Evolutionary conservation across 2,113 vertebrate genomes (phyloP).

Genomic region (Trichomycterus rosablanca): DNA sequence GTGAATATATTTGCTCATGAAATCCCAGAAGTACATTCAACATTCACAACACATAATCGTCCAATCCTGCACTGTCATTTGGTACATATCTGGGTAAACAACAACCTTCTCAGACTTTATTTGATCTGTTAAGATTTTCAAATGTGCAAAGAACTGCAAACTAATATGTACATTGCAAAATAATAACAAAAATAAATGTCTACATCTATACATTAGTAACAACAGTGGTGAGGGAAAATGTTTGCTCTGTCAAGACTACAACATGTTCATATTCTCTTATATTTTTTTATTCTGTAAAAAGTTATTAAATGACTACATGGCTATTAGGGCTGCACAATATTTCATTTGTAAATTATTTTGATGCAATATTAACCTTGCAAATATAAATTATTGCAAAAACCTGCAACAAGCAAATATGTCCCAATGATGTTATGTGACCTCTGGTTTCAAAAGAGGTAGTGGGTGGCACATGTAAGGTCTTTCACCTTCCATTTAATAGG

Average conservation of each 20-base stretch:
- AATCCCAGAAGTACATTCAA: conserved; percentile 63
- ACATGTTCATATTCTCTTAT: conserved; percentile 15
- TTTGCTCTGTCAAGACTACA: conserved; percentile 81
- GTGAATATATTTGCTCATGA: conserved; percentile 20
- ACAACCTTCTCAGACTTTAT: conserved; percentile 56
- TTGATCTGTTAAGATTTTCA: conserved; percentile 62
- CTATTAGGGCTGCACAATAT: too few relatives aligned
- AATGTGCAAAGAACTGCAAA: conserved; percentile 87
- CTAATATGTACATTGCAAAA: conserved; percentile 74
- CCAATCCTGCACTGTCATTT: conserved; percentile 49
- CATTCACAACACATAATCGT: conserved; percentile 43
- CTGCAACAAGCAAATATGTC: too few relatives aligned
- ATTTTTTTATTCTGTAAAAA: too few relatives aligned
- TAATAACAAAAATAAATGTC: conserved; percentile 52
- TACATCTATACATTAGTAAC: conserved; percentile 73
- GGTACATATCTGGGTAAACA: conserved; percentile 56
- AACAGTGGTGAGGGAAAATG: conserved; percentile 64
- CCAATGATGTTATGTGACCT: too few relatives aligned
- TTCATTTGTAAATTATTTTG: too few relatives aligned
- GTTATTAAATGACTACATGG: too few relatives aligned
- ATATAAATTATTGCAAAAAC: too few relatives aligned
- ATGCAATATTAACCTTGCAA: too few relatives aligned
- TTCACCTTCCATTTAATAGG: too few relatives aligned
- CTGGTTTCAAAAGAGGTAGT: too few relatives aligned
- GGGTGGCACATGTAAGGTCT: too few relatives aligned